phyloP scores from a whole-genome alignment of 2,113 vertebrate species.

The Merops nubicus region DNA sequence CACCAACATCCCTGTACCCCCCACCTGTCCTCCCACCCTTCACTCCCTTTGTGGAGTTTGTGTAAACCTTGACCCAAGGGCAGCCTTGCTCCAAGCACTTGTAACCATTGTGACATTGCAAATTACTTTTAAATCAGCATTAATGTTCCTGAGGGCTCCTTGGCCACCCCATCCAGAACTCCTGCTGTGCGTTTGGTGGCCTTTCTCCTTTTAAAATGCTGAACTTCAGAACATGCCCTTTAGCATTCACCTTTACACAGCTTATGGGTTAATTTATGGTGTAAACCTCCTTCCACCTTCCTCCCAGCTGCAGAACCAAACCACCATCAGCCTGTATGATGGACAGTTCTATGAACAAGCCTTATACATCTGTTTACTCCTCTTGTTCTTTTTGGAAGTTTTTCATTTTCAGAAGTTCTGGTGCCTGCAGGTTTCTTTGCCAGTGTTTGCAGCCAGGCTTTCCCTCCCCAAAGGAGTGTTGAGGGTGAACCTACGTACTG shows the following conservation, averaged over 20 bases:
- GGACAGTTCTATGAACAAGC: not conserved
- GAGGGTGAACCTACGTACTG: slow-evolving; percentile 81
- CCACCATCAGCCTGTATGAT: rapidly evolving
- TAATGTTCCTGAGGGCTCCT: not conserved
- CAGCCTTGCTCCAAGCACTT: not conserved
- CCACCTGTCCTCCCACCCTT: not conserved
- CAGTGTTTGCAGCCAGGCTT: not conserved
- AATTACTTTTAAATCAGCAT: not conserved
- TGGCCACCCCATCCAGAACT: not conserved
- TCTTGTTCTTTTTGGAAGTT: not conserved
- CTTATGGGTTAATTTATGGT: not conserved
- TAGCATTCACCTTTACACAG: not conserved
- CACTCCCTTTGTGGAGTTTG: too few species aligned
- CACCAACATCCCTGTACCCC: rapidly evolving
- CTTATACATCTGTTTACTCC: rapidly evolving
- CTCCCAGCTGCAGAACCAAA: not conserved
- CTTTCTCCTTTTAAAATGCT: not conserved
- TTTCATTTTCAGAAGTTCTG: not conserved
- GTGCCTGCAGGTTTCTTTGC: not conserved
- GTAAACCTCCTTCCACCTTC: not conserved
- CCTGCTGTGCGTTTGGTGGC: not conserved
- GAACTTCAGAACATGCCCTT: not conserved
- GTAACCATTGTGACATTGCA: not conserved
- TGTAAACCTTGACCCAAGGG: not conserved
- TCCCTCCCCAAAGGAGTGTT: not conserved